A percentile compares a stretch with the other conserved stretches of the same genome.
Conservation (phyloP, 1,140 invertebrate species). For the Pararge aegeria region DNA sequence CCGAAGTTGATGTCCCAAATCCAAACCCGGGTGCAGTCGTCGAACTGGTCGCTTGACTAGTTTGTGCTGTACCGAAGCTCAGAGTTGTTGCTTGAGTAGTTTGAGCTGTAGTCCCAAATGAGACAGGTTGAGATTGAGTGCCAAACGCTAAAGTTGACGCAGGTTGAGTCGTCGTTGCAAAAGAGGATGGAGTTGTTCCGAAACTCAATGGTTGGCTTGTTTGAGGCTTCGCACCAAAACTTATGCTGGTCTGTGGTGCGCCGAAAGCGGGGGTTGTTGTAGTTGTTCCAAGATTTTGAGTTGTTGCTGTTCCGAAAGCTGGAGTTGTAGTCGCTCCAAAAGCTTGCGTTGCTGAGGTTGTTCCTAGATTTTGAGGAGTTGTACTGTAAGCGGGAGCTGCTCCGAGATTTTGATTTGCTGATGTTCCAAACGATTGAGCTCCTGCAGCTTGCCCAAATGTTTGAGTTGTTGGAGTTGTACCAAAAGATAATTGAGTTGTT, state of each 20-base stretch:
- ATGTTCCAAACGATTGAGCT: neutral
- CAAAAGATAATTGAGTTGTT: slow-evolving; percentile 29
- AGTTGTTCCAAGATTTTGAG: slow-evolving; percentile 11
- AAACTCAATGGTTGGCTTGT: slow-evolving; percentile 35
- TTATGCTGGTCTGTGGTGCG: slow-evolving; percentile 15
- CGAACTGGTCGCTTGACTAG: slow-evolving; percentile 20
- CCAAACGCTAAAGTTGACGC: slow-evolving; percentile 18
- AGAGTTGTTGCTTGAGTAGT: slow-evolving; percentile 19
- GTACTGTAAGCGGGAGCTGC: slow-evolving; percentile 19
- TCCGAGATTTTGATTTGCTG: slow-evolving; percentile 6
- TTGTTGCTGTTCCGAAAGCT: slow-evolving; percentile 23
- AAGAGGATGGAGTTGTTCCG: slow-evolving; percentile 30
- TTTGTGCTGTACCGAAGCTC: slow-evolving; percentile 19
- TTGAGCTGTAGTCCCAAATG: slow-evolving; percentile 32
- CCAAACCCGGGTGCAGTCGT: slow-evolving; percentile 13
- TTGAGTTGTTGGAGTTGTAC: slow-evolving; percentile 13
- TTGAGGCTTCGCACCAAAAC: slow-evolving; percentile 23
- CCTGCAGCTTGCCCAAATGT: slow-evolving; percentile 4
- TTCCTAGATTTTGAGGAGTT: slow-evolving; percentile 12
- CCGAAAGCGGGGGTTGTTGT: slow-evolving; percentile 3
- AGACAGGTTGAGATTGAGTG: slow-evolving; percentile 9
- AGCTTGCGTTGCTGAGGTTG: neutral
- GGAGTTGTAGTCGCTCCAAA: slow-evolving; percentile 17
- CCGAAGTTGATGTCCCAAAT: slow-evolving; percentile 14
- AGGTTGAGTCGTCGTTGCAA: slow-evolving; percentile 12